phyloP scores from a whole-genome alignment of 2,888 invertebrate genomes.

The Nudaria mundana region DNA sequence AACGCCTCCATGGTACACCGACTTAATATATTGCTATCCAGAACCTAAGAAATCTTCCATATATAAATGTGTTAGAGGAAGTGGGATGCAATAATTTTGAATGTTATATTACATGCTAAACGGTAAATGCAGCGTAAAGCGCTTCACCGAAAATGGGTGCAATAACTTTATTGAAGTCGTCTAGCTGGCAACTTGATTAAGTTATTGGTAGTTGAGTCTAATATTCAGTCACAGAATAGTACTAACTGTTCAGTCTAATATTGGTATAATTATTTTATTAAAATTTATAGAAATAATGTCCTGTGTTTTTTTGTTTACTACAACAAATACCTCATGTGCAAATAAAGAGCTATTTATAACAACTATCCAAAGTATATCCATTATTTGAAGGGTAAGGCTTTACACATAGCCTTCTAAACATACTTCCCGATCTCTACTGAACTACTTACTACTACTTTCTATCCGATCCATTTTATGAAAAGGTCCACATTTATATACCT shows the following conservation, averaged over 20 bases:
- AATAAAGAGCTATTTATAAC: neutral
- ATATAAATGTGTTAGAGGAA: constrained; percentile 3
- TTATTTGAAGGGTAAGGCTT: constrained; percentile 1
- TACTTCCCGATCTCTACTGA: constrained; percentile 19
- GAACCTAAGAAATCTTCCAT: constrained; percentile 14
- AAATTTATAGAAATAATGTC: too few species aligned
- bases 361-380: neutral
- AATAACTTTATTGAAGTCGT: neutral
- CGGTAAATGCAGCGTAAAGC: constrained; percentile 1
- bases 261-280: too few species aligned
- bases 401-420: constrained; percentile 16
- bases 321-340: too few species aligned
- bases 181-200: neutral
- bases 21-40: constrained; percentile 44
- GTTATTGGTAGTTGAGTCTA: too few species aligned
- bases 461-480: constrained; percentile 42
- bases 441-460: constrained; percentile 41
- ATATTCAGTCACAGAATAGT: too few species aligned
- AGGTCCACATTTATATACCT: constrained; percentile 50
- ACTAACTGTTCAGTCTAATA: too few species aligned
- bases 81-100: constrained; percentile 6
- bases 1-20: constrained; percentile 48
- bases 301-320: too few species aligned
- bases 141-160: neutral
- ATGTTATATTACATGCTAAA: neutral